Conservation (phyloP, 2,888 invertebrate genomes). For the Drosophila bunnanda region DNA sequence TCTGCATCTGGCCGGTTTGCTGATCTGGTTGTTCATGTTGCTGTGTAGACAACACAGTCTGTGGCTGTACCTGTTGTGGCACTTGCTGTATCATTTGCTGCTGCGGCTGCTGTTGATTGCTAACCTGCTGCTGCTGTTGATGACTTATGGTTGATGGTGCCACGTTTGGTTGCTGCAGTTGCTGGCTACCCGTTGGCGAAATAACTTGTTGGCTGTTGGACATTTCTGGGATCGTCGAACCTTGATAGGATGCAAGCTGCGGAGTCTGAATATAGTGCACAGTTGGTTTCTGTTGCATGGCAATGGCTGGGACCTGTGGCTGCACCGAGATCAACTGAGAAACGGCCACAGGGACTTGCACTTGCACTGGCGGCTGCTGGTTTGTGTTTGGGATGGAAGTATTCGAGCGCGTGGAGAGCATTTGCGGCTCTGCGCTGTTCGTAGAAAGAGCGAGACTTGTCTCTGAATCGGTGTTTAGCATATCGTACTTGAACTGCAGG, state of each 20-base stretch:
- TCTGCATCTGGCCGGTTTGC: conserved; percentile 54
- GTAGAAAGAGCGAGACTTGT: conserved; percentile 80
- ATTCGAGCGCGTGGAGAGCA: conserved; percentile 82
- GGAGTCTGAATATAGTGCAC: conserved; percentile 77
- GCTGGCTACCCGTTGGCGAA: conserved; percentile 68
- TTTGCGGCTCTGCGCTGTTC: conserved; percentile 85
- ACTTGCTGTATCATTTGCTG: conserved; percentile 44
- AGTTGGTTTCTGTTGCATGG: conserved; percentile 64
- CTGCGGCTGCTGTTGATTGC: conserved; percentile 43
- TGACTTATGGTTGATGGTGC: conserved; percentile 16
- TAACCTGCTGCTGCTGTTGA: conserved; percentile 43
- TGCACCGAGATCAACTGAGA: conserved; percentile 64
- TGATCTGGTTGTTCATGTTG: conserved; percentile 58
- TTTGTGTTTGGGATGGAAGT: conserved; percentile 75
- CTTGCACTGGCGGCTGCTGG: conserved; percentile 57
- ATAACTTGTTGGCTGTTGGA: conserved; percentile 67
- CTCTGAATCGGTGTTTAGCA: conserved; percentile 72
- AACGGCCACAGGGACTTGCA: conserved; percentile 30
- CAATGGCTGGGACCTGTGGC: conserved; percentile 62
- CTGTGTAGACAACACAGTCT: conserved; percentile 43
- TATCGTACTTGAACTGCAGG: conserved; percentile 59
- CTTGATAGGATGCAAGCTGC: conserved; percentile 73
- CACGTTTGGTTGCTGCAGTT: conserved; percentile 49
- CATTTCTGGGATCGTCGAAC: conserved; percentile 60
- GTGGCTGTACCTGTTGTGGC: conserved; percentile 38